Conservation (phyloP, 1,140 invertebrate species). For the Neuroterus valhalla region DNA sequence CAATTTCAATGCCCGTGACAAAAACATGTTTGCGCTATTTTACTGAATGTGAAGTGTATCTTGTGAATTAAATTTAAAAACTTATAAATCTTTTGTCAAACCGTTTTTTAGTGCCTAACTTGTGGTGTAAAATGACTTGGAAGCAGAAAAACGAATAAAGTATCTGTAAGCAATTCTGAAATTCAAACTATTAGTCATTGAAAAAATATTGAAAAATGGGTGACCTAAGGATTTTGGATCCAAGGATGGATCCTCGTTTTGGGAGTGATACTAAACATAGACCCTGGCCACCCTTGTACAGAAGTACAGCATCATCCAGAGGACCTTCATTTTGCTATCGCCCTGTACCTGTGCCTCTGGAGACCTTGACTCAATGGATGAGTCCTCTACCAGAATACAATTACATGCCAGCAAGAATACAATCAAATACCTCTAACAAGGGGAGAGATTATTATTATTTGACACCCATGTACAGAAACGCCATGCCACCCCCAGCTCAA, state of each 20-base stretch:
- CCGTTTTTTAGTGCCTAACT: no score
- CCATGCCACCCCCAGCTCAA: constrained; percentile 76
- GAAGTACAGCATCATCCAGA: constrained; percentile 72
- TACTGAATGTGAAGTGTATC: not conserved
- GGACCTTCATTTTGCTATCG: constrained; percentile 78
- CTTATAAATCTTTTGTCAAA: no score
- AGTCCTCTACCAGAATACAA: constrained; percentile 71
- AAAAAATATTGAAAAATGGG: constrained; percentile 57
- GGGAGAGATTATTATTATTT: constrained; percentile 82
- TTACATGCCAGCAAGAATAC: constrained; percentile 72
- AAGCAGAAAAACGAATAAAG: not conserved
- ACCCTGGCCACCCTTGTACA: constrained; percentile 79
- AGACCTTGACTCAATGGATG: constrained; percentile 67
- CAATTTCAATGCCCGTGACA: not conserved
- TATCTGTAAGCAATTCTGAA: not conserved
- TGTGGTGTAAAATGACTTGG: no score
- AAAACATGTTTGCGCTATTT: no score
- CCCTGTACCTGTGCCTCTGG: constrained; percentile 71
- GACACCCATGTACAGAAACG: constrained; percentile 81
- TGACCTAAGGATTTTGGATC: constrained; percentile 70
- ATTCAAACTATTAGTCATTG: not conserved
- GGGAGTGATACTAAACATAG: constrained; percentile 63
- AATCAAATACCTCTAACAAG: constrained; percentile 73
- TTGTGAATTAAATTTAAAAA: not conserved
- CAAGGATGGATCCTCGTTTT: constrained; percentile 69